phyloP scores from a whole-genome alignment of 92 coral and sea anemone species.

The Parazoanthus atlanticus region DNA sequence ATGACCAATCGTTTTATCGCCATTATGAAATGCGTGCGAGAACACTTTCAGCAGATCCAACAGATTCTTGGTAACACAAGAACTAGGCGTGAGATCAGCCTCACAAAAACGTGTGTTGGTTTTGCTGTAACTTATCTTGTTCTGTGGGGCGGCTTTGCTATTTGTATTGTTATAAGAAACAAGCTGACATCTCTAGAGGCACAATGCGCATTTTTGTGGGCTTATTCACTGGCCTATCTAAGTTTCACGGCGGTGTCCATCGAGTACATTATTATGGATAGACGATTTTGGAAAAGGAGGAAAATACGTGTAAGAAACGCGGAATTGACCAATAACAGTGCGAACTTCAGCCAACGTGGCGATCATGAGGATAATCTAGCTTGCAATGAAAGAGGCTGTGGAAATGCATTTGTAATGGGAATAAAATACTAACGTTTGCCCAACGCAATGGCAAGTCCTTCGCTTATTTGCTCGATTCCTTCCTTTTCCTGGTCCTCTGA shows the following conservation, averaged over 20 bases:
- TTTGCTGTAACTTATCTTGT: conserved; percentile 45
- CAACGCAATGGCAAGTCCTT: too few relatives aligned
- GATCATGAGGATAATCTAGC: neutral
- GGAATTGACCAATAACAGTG: neutral
- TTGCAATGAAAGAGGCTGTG: neutral
- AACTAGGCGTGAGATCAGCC: conserved; percentile 45
- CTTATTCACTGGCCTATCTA: conserved; percentile 47
- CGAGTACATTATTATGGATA: conserved; percentile 61
- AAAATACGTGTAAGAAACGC: neutral
- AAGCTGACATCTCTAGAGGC: conserved; percentile 22
- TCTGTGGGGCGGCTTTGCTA: conserved; percentile 50
- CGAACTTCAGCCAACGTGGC: neutral
- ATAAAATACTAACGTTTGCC: too few relatives aligned
- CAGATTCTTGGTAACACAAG: conserved; percentile 43
- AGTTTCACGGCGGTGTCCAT: conserved; percentile 61
- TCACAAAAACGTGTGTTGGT: conserved; percentile 52
- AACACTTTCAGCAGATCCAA: conserved; percentile 45
- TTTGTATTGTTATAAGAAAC: conserved; percentile 53
- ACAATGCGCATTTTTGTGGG: conserved; percentile 60
- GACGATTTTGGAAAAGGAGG: conserved; percentile 28
- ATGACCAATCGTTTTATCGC: conserved; percentile 49
- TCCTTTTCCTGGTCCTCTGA: too few relatives aligned
- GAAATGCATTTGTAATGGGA: too few relatives aligned
- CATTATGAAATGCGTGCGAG: conserved; percentile 45
- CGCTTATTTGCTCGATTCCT: too few relatives aligned